Conservation (phyloP, 2,797 vertebrate genomes). For the Leuciscus waleckii region DNA sequence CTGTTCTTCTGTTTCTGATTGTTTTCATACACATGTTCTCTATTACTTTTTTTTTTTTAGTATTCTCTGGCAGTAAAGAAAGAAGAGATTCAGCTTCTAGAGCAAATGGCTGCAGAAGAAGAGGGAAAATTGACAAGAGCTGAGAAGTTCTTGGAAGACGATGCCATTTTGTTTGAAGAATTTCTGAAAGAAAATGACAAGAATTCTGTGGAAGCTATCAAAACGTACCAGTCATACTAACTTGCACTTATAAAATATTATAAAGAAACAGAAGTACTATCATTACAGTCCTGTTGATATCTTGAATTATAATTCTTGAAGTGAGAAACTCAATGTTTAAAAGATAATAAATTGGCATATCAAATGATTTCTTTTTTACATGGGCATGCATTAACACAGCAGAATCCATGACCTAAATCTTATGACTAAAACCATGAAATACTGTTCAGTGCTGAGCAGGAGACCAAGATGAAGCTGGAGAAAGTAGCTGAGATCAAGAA, state of each 20-base stretch:
- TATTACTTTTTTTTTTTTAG: slow-evolving; percentile 61
- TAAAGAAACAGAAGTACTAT: not conserved
- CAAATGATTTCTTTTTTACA: not conserved
- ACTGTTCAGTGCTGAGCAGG: slow-evolving; percentile 82
- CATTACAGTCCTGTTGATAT: not conserved
- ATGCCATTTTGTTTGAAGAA: slow-evolving; percentile 80
- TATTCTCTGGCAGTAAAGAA: slow-evolving; percentile 82
- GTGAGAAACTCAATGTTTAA: not conserved
- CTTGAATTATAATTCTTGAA: not conserved
- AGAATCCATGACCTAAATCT: not conserved
- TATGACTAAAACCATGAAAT: slow-evolving; percentile 21
- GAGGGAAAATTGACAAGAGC: slow-evolving; percentile 80
- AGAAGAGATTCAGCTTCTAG: slow-evolving; percentile 82
- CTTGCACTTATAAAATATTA: not conserved
- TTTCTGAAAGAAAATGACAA: slow-evolving; percentile 87
- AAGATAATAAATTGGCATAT: not conserved
- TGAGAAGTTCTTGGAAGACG: slow-evolving; percentile 79
- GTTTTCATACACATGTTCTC: not conserved
- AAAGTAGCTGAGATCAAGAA: slow-evolving; percentile 81
- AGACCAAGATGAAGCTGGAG: slow-evolving; percentile 83
- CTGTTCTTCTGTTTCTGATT: not conserved
- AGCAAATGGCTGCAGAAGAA: slow-evolving; percentile 73
- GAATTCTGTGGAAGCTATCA: slow-evolving; percentile 82
- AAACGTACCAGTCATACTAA: slow-evolving; percentile 75
- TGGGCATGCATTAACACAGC: not conserved